Conservation (phyloP, 2,797 vertebrate genomes). For the Spinibarbus caldwelli region DNA sequence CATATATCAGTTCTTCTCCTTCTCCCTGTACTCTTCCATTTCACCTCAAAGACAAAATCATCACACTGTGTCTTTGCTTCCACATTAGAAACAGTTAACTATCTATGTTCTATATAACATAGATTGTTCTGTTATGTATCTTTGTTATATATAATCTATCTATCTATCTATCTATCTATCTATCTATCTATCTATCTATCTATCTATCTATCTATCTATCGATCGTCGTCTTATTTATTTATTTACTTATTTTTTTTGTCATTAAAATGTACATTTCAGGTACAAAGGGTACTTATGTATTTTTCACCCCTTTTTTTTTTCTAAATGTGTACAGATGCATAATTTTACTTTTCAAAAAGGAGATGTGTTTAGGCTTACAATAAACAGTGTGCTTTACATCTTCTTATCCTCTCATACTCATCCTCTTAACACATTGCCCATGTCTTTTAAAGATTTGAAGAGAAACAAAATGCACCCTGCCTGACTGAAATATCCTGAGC, state of each 20-base stretch:
- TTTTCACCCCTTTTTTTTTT: no score
- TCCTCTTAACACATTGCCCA: slow-evolving; percentile 52
- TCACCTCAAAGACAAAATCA: slow-evolving; percentile 5
- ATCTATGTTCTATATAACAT: background rate
- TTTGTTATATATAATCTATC: no score
- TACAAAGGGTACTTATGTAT: background rate
- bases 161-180: slow-evolving; percentile 18
- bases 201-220: no score
- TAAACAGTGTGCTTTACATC: slow-evolving; percentile 40
- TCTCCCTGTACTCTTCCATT: slow-evolving; percentile 32
- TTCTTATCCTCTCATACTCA: no score
- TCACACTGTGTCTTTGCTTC: background rate
- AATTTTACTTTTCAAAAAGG: background rate
- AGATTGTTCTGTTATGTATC: no score
- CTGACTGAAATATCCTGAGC: slow-evolving; percentile 42
- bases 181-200: background rate
- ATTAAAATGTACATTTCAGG: background rate
- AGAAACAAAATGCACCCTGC: slow-evolving; percentile 45
- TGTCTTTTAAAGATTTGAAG: slow-evolving; percentile 59
- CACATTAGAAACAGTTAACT: background rate
- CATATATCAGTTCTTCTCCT: slow-evolving; percentile 46
- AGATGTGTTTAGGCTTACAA: slow-evolving; percentile 31
- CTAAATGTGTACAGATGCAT: background rate
- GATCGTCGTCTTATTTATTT: background rate
- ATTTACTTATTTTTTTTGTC: background rate